Conservation (phyloP, 1,140 invertebrate species). For the Reticulitermes speratus region DNA sequence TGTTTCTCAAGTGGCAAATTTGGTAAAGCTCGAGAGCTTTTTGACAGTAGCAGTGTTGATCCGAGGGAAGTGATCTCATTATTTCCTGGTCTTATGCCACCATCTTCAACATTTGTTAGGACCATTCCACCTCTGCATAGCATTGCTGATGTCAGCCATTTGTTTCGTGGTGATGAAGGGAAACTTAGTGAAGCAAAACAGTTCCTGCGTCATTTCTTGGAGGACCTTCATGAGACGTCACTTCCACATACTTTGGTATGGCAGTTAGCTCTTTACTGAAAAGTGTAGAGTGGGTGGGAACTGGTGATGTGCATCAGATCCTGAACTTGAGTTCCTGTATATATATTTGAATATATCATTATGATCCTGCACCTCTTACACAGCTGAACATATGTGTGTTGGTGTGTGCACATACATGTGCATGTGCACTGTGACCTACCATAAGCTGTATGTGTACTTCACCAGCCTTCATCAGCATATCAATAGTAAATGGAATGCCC, state of each 20-base stretch:
- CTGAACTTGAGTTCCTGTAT: too few relatives aligned
- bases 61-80: conserved; percentile 48
- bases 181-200: conserved; percentile 33
- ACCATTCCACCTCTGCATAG: conserved; percentile 50
- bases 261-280: not conserved
- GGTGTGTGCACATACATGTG: too few relatives aligned
- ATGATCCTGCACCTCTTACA: too few relatives aligned
- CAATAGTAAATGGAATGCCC: too few relatives aligned
- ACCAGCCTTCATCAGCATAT: too few relatives aligned
- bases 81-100: conserved; percentile 25
- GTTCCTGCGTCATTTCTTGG: conserved; percentile 28
- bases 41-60: conserved; percentile 49
- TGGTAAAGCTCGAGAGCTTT: conserved; percentile 50
- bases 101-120: conserved; percentile 37
- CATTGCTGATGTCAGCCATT: conserved; percentile 50
- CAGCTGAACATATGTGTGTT: too few relatives aligned
- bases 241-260: not conserved
- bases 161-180: conserved; percentile 44
- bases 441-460: too few relatives aligned
- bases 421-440: too few relatives aligned
- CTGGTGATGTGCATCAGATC: too few relatives aligned
- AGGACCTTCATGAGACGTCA: conserved; percentile 17
- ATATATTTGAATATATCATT: too few relatives aligned
- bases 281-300: too few relatives aligned
- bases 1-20: conserved; percentile 51